phyloP scores from a whole-genome alignment of 2,797 vertebrate genomes.

The Morus bassanus region DNA sequence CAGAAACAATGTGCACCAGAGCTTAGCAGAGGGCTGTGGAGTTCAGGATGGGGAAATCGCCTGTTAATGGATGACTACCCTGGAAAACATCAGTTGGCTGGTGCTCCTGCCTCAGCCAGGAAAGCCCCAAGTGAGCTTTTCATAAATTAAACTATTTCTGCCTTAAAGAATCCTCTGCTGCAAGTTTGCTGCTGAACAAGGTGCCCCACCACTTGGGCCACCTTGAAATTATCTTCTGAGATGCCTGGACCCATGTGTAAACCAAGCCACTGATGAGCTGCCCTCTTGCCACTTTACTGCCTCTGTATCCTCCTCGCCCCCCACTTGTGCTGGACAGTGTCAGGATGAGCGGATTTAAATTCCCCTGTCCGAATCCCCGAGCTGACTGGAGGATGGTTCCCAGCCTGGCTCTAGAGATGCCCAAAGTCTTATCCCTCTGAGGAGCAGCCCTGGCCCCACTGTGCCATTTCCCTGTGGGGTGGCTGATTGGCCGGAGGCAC shows the following conservation, averaged over 20 bases:
- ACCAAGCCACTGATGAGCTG: neutral
- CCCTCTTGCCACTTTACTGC: neutral
- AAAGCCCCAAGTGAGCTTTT: neutral
- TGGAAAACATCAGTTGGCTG: conserved; percentile 7
- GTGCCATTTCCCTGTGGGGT: neutral
- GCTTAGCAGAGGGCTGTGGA: conserved; percentile 38
- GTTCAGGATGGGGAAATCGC: conserved; percentile 33
- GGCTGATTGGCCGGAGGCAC: neutral
- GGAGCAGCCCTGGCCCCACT: neutral
- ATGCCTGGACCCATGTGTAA: neutral
- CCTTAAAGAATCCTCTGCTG: neutral
- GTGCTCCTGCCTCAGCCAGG: neutral
- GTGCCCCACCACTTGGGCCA: neutral
- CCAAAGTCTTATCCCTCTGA: neutral
- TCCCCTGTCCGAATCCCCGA: neutral
- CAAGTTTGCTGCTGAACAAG: neutral
- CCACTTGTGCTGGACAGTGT: fast-evolving
- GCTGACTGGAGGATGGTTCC: neutral
- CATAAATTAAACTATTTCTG: conserved; percentile 2
- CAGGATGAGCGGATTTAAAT: fast-evolving
- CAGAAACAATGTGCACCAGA: conserved; percentile 23
- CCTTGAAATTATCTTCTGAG: neutral
- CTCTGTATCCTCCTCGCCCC: fast-evolving
- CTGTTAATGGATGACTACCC: conserved; percentile 27
- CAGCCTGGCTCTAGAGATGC: neutral